Percentiles rank a stretch among this genome's conserved stretches.
phyloP scores from a whole-genome alignment of 2,888 invertebrate species.

The Colostygia pectinataria region DNA sequence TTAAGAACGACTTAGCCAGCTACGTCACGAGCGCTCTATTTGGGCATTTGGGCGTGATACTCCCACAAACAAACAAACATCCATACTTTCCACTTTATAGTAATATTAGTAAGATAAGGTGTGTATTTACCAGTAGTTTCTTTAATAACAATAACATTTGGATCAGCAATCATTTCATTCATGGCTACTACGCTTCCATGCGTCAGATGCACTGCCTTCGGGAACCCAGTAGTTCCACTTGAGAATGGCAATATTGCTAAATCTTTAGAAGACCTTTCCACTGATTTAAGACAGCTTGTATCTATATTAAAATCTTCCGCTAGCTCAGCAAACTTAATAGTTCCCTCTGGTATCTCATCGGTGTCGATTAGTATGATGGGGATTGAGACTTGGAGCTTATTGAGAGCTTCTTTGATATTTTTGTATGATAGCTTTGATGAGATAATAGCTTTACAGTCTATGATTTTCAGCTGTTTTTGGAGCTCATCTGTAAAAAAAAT shows the following conservation, averaged over 20 bases:
- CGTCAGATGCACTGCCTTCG: conserved; percentile 88
- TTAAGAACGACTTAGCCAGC: too few species aligned
- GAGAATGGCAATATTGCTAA: conserved; percentile 90
- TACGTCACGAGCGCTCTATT: too few species aligned
- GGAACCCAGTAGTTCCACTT: conserved; percentile 93
- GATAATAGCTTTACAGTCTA: conserved; percentile 85
- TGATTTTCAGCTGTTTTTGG: conserved; percentile 83
- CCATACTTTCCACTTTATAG: too few species aligned
- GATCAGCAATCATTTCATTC: conserved; percentile 63
- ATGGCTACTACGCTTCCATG: conserved; percentile 83
- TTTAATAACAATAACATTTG: conserved; percentile 59
- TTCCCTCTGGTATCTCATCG: conserved; percentile 76
- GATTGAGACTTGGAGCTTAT: conserved; percentile 66
- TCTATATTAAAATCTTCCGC: conserved; percentile 79
- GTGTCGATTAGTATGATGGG: conserved; percentile 78
- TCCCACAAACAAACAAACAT: too few species aligned
- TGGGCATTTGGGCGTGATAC: too few species aligned
- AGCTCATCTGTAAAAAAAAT: conserved; percentile 85
- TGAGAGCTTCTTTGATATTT: conserved; percentile 73
- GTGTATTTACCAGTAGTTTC: conserved; percentile 64
- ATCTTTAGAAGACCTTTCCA: conserved; percentile 78
- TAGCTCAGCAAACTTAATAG: conserved; percentile 86
- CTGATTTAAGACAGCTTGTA: conserved; percentile 71
- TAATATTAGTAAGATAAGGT: too few species aligned
- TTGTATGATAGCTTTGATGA: conserved; percentile 80